These are phyloP conservation scores for Drosophila testacea DNA, from an alignment of 2,888 invertebrate genomes.

Conservation along the genomic window DNA sequence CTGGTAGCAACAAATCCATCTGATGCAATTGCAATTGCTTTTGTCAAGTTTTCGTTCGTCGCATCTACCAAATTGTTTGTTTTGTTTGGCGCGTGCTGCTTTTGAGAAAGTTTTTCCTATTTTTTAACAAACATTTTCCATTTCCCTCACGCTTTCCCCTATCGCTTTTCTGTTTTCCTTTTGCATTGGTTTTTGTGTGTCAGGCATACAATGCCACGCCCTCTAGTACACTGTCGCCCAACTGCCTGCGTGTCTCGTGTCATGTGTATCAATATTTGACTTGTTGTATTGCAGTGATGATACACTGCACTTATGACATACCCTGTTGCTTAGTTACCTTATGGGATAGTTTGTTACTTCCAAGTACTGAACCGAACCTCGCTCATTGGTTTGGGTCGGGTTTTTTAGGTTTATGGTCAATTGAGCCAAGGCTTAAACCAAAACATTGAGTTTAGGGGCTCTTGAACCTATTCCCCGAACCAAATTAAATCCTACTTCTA, in stretches of 20 bases:
- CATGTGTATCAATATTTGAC: slow-evolving; percentile 68
- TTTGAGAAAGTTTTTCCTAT: slow-evolving; percentile 43
- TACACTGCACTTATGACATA: slow-evolving; percentile 39
- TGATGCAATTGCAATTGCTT: slow-evolving; percentile 71
- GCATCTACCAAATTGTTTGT: slow-evolving; percentile 71
- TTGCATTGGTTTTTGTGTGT: slow-evolving; percentile 43
- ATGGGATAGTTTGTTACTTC: neutral
- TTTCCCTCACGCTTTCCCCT: neutral
- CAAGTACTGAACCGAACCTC: too few relatives aligned
- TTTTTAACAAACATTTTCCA: slow-evolving; percentile 6
- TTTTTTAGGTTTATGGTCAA: too few relatives aligned
- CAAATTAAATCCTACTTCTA: too few relatives aligned
- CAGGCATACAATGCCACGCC: slow-evolving; percentile 43
- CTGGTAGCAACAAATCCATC: slow-evolving; percentile 16
- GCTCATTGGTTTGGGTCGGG: too few relatives aligned
- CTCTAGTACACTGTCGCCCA: slow-evolving; percentile 31
- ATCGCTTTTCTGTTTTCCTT: slow-evolving; percentile 20
- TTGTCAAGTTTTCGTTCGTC: slow-evolving; percentile 68
- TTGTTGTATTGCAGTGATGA: slow-evolving; percentile 56
- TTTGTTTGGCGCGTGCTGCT: slow-evolving; percentile 70
- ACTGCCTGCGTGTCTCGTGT: slow-evolving; percentile 13
- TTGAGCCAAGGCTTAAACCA: too few relatives aligned
- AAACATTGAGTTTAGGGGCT: too few relatives aligned
- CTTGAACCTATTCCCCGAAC: too few relatives aligned
- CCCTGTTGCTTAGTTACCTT: neutral